Conservation (phyloP, 2,888 invertebrate species). For the Oegoconia quadripuncta region DNA sequence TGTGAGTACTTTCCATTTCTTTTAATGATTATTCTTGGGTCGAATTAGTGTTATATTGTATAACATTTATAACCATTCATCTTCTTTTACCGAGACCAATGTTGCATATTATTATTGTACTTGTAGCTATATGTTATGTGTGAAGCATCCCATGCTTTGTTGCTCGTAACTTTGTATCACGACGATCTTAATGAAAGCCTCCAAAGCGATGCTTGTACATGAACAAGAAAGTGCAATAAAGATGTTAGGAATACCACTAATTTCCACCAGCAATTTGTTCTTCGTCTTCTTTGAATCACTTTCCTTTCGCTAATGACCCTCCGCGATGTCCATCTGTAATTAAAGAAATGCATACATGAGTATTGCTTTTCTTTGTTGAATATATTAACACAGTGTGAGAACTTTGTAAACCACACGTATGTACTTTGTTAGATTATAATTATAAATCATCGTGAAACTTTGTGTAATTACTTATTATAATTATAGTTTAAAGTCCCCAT, state of each 20-base stretch:
- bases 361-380: slow-evolving; percentile 4
- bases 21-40: slow-evolving; percentile 1
- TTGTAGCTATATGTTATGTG: too few species aligned
- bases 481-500: too few species aligned
- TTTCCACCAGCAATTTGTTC: slow-evolving; percentile 12
- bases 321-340: slow-evolving; percentile 16
- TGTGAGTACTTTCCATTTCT: slow-evolving; percentile 7
- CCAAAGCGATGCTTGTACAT: slow-evolving; percentile 6
- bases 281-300: slow-evolving; percentile 6
- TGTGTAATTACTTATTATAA: too few species aligned
- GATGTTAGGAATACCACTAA: slow-evolving; percentile 11
- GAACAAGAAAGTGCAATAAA: slow-evolving; percentile 13
- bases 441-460: too few species aligned
- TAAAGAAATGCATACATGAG: slow-evolving; percentile 3
- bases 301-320: slow-evolving; percentile 12
- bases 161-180: slow-evolving; percentile 9
- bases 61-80: too few species aligned
- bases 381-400: too few species aligned
- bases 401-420: too few species aligned
- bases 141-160: too few species aligned
- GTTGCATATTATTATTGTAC: too few species aligned
- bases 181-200: slow-evolving; percentile 16
- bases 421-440: too few species aligned
- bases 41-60: too few species aligned
- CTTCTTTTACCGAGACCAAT: too few species aligned